Evolutionary conservation across 2,888 invertebrate species (phyloP).

Genomic region (Hydroisotoma schaefferi): DNA sequence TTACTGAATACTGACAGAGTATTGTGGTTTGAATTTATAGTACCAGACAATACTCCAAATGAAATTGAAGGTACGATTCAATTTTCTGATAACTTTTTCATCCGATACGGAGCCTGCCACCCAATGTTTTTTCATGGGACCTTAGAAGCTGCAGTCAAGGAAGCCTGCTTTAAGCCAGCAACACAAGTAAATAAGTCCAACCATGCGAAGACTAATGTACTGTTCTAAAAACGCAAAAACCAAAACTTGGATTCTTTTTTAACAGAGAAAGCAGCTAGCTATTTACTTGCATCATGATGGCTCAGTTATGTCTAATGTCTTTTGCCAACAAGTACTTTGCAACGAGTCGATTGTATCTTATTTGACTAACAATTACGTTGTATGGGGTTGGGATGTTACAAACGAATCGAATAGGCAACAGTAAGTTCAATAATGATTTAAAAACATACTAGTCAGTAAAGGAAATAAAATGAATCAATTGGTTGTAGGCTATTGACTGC

Average conservation of each 20-base stretch:
- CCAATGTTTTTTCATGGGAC: constrained; percentile 89
- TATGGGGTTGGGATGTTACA: constrained; percentile 98
- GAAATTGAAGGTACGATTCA: constrained; percentile 80
- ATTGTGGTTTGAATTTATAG: constrained; percentile 55
- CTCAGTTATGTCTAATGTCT: constrained; percentile 92
- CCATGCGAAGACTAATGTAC: no score
- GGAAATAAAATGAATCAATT: neutral
- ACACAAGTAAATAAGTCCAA: constrained; percentile 81
- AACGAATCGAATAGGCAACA: constrained; percentile 77
- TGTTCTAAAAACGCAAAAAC: no score
- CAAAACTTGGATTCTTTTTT: constrained; percentile 46
- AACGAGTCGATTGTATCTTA: constrained; percentile 86
- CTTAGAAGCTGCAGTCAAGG: constrained; percentile 76
- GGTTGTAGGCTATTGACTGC: constrained; percentile 67
- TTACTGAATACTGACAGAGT: constrained; percentile 19
- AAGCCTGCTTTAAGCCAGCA: constrained; percentile 82
- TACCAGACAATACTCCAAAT: constrained; percentile 80
- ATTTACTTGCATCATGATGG: constrained; percentile 95
- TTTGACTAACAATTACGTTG: constrained; percentile 81
- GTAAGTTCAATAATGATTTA: constrained; percentile 55
- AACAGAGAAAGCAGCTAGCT: constrained; percentile 84
- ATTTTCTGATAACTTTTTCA: constrained; percentile 79
- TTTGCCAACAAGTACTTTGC: constrained; percentile 91
- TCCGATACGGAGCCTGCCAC: constrained; percentile 79
- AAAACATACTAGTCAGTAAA: neutral